Base-by-base conservation (phyloP, 2,797 vertebrate species). In the Gymnoscopelus braueri region DNA sequence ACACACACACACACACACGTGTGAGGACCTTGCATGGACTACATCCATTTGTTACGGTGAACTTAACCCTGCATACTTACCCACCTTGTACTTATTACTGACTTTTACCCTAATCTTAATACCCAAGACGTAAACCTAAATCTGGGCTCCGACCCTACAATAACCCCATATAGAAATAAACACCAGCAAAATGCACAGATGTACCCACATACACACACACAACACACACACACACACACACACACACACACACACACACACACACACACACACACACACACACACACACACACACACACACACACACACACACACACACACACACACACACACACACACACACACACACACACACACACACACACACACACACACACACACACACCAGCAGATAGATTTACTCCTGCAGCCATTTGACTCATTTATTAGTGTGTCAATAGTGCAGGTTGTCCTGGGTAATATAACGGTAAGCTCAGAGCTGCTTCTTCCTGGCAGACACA, bases 391-490 rank as follows among this genome's bases (percentile, higher is more conserved):
- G 73, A 64, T 63, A 84, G 54, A 84, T 82, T 84, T 79, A 78
- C 77, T 81, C 63, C 59, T 69, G 72, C 15, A 77, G 71, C 64
- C 56, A 23, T 70, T 75, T 35, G 23, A 67, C 75, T 78, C 78
- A 74, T 88, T 86, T 74, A 77, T 65, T 77, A 81, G 74, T 81
- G 85, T 87, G 88, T 88, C 87, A 86, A 84, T 66, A 61, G 75
- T 65, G 26, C 54, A 63, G 63, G 63, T 60, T 67, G 83, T 84
- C 78, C 86, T 76, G 82, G 87, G 85, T 86, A 87, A 72, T 84
- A 75, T 84, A 81, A 81, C 77, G 11, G 74, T 74, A 65, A 88
- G 54, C 81, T 82, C 69, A n/a, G 69, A 62, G 74, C 65, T 77
- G 69, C 83, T 81, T 83, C 79, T 83, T 75, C 86, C 67, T 90